A percentile compares a stretch with the other conserved stretches of the same genome.
Evolutionary conservation across 1,140 invertebrate species (phyloP).

Genomic region (Euura lappo): DNA sequence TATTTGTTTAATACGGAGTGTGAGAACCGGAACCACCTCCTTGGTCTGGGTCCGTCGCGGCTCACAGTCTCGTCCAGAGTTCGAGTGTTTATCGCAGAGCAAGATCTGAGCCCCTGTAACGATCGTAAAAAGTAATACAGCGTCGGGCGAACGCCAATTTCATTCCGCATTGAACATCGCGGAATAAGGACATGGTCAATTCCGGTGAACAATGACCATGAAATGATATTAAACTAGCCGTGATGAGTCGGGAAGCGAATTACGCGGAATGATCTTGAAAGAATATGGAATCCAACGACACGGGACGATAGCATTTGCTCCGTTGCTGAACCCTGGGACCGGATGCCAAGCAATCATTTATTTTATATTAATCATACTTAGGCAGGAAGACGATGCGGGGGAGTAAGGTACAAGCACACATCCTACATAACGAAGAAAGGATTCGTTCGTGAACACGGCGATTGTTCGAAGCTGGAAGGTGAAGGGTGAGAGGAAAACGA

Average conservation of each 20-base stretch:
- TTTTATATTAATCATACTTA: slow-evolving; percentile 59
- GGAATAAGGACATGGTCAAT: slow-evolving; percentile 26
- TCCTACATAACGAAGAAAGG: slow-evolving; percentile 25
- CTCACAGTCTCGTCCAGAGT: background rate
- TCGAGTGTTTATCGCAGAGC: background rate
- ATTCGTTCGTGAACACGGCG: slow-evolving; percentile 17
- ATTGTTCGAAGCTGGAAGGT: slow-evolving; percentile 29
- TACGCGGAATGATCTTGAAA: slow-evolving; percentile 56
- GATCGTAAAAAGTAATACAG: too few species aligned
- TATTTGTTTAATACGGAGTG: slow-evolving; percentile 39
- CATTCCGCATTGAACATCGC: slow-evolving; percentile 3
- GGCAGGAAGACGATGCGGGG: slow-evolving; percentile 43
- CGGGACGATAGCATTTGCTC: slow-evolving; percentile 1
- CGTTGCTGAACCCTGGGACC: slow-evolving; percentile 48
- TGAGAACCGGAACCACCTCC: slow-evolving; percentile 40
- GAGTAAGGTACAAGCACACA: slow-evolving; percentile 26
- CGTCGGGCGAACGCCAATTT: background rate
- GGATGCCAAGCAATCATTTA: slow-evolving; percentile 59
- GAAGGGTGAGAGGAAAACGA: slow-evolving; percentile 22
- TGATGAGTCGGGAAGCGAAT: slow-evolving; percentile 59
- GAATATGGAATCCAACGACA: slow-evolving; percentile 45
- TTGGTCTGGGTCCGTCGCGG: background rate
- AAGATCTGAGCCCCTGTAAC: background rate
- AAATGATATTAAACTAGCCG: slow-evolving; percentile 59
- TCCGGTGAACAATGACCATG: slow-evolving; percentile 57